These are phyloP conservation scores for Chloroceryle amazona DNA, from an alignment of 2,797 vertebrate genomes.

Conservation along the genomic window DNA sequence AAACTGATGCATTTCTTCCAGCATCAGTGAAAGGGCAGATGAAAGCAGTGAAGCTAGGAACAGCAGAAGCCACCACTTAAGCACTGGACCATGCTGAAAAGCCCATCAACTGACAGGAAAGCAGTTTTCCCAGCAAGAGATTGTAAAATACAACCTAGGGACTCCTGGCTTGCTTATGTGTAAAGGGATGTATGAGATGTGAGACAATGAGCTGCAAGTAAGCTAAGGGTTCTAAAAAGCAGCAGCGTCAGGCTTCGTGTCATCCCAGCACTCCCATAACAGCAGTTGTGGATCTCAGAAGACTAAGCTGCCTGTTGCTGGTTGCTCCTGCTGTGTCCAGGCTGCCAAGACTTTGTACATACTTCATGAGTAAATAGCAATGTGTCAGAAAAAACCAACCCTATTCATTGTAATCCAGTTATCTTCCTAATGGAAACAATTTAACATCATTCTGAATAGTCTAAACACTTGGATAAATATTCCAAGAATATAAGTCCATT, in stretches of 20 bases:
- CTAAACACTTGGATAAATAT: background rate
- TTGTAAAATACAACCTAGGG: background rate
- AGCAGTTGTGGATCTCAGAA: background rate
- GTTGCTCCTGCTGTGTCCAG: accelerated
- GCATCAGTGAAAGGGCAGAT: background rate
- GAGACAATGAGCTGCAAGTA: background rate
- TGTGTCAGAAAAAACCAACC: background rate
- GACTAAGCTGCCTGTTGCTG: background rate
- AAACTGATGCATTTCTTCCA: background rate
- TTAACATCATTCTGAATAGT: background rate
- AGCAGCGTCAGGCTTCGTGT: background rate
- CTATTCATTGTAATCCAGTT: background rate
- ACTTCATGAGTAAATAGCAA: background rate
- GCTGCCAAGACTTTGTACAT: background rate
- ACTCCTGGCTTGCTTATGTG: background rate
- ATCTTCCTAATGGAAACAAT: background rate
- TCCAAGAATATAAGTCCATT: background rate
- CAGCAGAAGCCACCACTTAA: background rate
- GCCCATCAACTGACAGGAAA: background rate
- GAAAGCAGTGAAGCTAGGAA: background rate
- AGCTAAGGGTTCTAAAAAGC: background rate
- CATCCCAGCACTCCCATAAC: accelerated
- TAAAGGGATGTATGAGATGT: background rate
- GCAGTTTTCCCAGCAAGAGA: background rate
- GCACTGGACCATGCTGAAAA: background rate